These are phyloP conservation scores for Neomicropteryx cornuta DNA, from an alignment of 1,140 invertebrate species.

Conservation along the genomic window DNA sequence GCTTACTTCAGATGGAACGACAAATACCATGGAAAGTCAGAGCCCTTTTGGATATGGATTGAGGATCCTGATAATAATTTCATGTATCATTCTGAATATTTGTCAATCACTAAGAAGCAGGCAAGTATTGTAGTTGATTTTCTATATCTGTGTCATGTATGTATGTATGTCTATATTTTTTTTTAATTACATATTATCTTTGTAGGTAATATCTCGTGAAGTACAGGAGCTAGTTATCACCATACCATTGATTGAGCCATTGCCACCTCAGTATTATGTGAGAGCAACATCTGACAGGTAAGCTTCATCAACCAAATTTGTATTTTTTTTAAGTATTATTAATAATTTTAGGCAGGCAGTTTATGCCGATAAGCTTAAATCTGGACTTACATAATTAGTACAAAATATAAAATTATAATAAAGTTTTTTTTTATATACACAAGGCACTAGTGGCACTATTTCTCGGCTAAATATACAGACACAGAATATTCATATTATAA, in stretches of 20 bases:
- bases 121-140: slow-evolving; percentile 35
- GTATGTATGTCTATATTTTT: slow-evolving; percentile 4
- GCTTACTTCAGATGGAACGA: slow-evolving; percentile 90
- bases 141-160: not conserved
- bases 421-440: no score
- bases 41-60: slow-evolving; percentile 97
- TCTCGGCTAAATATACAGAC: no score
- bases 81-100: slow-evolving; percentile 95
- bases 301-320: not conserved
- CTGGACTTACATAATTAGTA: no score
- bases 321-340: slow-evolving; percentile 1
- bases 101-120: slow-evolving; percentile 80
- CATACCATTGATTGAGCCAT: slow-evolving; percentile 85
- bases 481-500: no score
- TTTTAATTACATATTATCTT: slow-evolving; percentile 34
- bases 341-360: no score
- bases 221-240: slow-evolving; percentile 86
- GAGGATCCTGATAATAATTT: slow-evolving; percentile 89
- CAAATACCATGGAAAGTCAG: slow-evolving; percentile 75
- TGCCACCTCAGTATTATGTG: slow-evolving; percentile 88
- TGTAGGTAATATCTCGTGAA: slow-evolving; percentile 45
- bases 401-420: no score
- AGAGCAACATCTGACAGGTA: slow-evolving; percentile 70
- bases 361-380: no score
- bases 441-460: no score